A percentile compares a stretch with the other conserved stretches of the same genome.
Evolutionary conservation across 2,113 vertebrate genomes (phyloP).

Genomic region (Percina caprodes): DNA sequence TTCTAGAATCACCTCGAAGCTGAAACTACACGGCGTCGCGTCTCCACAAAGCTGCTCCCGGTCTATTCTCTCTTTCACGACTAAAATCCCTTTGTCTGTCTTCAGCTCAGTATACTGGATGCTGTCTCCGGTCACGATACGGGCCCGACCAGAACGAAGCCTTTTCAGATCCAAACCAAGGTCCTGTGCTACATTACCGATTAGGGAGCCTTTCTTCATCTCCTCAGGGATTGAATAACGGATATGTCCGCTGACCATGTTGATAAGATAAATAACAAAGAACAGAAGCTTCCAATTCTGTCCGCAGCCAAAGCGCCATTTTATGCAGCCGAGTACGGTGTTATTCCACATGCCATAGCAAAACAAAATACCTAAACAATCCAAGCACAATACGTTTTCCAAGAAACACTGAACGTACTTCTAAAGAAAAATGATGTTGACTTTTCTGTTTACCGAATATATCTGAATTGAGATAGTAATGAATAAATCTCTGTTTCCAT

Average conservation of each 20-base stretch:
- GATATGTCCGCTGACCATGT: no score
- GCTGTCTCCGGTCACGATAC: conserved; percentile 76
- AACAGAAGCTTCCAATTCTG: no score
- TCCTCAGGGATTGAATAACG: no score
- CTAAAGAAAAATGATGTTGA: fast-evolving
- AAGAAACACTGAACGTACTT: fast-evolving
- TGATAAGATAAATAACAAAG: no score
- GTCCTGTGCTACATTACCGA: conserved; percentile 86
- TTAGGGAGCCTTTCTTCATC: conserved; percentile 74
- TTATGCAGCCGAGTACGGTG: not conserved
- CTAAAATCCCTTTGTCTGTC: conserved; percentile 73
- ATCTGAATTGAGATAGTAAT: not conserved
- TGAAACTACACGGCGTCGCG: conserved; percentile 69
- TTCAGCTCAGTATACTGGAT: conserved; percentile 78
- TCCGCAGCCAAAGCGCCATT: no score
- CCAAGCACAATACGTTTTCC: fast-evolving
- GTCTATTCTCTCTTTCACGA: conserved; percentile 77
- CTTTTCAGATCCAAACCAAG: conserved; percentile 81
- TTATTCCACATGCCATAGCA: conserved; percentile 31
- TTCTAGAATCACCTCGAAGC: conserved; percentile 77
- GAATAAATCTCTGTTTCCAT: not conserved
- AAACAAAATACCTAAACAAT: not conserved
- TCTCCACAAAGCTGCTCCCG: conserved; percentile 76
- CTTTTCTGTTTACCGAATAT: not conserved
- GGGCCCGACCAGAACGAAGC: conserved; percentile 79